These are phyloP conservation scores for Vireo altiloquus DNA, from an alignment of 2,113 vertebrate species.

Conservation along the genomic window DNA sequence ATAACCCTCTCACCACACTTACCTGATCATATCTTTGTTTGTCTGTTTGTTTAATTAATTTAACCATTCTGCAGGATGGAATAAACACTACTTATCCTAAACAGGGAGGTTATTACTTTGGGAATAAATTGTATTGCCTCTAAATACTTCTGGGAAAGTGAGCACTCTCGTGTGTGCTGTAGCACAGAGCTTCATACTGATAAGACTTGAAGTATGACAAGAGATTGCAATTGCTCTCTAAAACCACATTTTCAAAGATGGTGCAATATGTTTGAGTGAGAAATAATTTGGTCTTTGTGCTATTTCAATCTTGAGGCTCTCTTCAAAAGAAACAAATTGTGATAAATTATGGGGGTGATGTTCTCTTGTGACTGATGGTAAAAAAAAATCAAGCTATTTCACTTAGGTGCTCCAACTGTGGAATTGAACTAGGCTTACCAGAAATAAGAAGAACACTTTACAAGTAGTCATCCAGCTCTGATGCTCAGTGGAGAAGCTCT, in stretches of 20 bases:
- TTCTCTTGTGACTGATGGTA: background rate
- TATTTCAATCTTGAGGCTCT: background rate
- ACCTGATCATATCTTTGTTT: background rate
- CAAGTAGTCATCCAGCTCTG: background rate
- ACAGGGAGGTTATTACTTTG: background rate
- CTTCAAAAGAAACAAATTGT: background rate
- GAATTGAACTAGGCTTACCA: background rate
- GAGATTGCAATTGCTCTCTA: conserved; percentile 2
- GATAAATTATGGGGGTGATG: background rate
- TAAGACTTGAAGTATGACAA: background rate
- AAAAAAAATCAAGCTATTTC: background rate
- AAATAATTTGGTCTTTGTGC: background rate
- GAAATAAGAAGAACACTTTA: background rate
- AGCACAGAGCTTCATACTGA: background rate
- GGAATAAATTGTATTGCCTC: background rate
- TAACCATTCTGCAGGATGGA: background rate
- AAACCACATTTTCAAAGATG: background rate
- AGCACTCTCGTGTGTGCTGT: background rate
- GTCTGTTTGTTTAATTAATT: background rate
- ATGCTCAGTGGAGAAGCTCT: background rate
- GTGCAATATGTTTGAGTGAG: background rate
- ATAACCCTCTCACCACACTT: background rate
- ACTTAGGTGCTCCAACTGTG: background rate
- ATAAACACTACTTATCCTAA: background rate
- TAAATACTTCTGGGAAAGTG: background rate